A percentile compares a stretch with the other conserved stretches of the same genome.
Conservation (phyloP, 1,140 invertebrate species). For the Centruroides sculpturatus region DNA sequence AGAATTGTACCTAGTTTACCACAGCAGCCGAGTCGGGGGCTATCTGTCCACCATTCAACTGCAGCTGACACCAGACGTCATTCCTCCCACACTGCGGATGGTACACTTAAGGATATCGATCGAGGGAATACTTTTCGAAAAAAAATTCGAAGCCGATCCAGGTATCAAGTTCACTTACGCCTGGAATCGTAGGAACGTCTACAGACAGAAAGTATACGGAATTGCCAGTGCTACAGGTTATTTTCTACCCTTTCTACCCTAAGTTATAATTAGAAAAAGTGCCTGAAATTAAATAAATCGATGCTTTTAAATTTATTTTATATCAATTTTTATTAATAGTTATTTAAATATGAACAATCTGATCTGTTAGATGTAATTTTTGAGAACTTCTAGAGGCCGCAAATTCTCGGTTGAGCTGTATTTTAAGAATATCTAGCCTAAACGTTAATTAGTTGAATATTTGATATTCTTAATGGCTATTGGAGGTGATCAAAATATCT, state of each 20-base stretch:
- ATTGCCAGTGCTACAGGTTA: conserved; percentile 50
- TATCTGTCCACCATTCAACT: conserved; percentile 34
- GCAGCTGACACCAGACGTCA: conserved; percentile 32
- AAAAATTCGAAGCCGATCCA: conserved; percentile 34
- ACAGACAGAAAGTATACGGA: conserved; percentile 53
- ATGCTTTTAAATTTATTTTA: too few relatives aligned
- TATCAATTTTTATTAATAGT: too few relatives aligned
- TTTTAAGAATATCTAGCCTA: too few relatives aligned
- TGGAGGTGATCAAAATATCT: too few relatives aligned
- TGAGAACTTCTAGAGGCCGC: too few relatives aligned
- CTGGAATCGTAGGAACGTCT: conserved; percentile 39
- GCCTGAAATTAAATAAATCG: too few relatives aligned
- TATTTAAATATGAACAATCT: too few relatives aligned
- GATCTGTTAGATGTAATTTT: too few relatives aligned
- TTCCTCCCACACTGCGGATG: conserved; percentile 22
- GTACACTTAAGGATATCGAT: conserved; percentile 29
- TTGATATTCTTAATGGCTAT: too few relatives aligned
- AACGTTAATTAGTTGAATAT: too few relatives aligned
- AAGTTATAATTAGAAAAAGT: background rate
- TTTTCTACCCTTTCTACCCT: background rate
- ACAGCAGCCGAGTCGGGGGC: conserved; percentile 28
- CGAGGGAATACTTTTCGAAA: conserved; percentile 32
- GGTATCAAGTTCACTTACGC: conserved; percentile 35
- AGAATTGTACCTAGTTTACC: conserved; percentile 32
- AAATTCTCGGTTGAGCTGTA: too few relatives aligned